These are phyloP conservation scores for Gryon sp. DNA, from an alignment of 1,140 invertebrate genomes.

Conservation along the genomic window DNA sequence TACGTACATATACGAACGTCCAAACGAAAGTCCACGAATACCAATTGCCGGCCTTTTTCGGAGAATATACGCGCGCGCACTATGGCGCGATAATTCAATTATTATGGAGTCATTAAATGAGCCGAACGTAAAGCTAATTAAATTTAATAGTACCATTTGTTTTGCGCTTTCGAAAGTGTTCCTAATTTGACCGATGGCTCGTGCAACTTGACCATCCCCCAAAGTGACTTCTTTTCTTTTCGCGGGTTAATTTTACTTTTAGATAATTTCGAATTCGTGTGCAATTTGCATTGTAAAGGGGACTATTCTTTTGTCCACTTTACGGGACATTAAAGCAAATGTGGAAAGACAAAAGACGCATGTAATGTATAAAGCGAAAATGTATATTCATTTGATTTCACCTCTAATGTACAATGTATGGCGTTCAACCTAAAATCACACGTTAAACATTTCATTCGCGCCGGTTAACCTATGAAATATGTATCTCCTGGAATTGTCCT, in stretches of 20 bases:
- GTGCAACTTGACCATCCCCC: constrained; percentile 26
- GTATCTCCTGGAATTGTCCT: constrained; percentile 19
- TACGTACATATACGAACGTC: constrained; percentile 1
- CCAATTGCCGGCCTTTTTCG: constrained; percentile 23
- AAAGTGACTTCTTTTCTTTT: constrained; percentile 42
- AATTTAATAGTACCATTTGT: constrained; percentile 52
- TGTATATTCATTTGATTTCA: constrained; percentile 3
- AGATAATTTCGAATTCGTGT: constrained; percentile 25
- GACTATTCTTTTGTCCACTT: constrained; percentile 23
- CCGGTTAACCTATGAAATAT: constrained; percentile 16
- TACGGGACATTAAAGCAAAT: too few species aligned
- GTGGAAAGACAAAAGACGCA: too few species aligned
- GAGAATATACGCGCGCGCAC: not conserved
- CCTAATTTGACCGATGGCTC: constrained; percentile 41
- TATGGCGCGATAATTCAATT: constrained; percentile 42
- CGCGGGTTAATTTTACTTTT: constrained; percentile 56
- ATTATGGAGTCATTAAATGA: constrained; percentile 9
- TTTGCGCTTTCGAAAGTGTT: constrained; percentile 59
- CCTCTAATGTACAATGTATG: too few species aligned
- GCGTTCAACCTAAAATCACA: too few species aligned
- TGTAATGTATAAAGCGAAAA: constrained; percentile 10
- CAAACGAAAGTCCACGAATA: constrained; percentile 32
- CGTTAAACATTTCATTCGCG: not conserved
- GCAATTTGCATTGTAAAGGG: constrained; percentile 37
- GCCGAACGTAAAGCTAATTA: constrained; percentile 31